A percentile compares a stretch with the other conserved stretches of the same genome.
phyloP scores from a whole-genome alignment of 1,140 invertebrate species.

The Saccostrea cuccullata region DNA sequence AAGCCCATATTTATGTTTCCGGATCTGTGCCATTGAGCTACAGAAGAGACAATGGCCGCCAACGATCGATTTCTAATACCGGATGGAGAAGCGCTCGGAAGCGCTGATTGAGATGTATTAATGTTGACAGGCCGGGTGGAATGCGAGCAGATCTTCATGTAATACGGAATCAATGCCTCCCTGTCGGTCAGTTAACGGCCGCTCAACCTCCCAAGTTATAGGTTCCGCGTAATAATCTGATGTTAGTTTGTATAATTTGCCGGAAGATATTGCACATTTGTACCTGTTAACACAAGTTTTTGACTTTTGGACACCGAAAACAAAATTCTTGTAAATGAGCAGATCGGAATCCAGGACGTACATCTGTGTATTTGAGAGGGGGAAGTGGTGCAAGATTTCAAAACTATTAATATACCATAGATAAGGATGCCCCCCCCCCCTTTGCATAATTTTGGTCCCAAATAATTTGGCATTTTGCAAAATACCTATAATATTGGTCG shows the following conservation, averaged over 20 bases:
- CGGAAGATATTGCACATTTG: not conserved
- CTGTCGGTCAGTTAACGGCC: slow-evolving; percentile 18
- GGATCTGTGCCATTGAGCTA: not conserved
- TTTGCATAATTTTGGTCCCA: too few relatives aligned
- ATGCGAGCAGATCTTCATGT: slow-evolving; percentile 4
- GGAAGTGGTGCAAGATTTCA: too few relatives aligned
- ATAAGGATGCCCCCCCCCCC: too few relatives aligned
- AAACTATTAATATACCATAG: too few relatives aligned
- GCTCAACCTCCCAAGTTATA: not conserved
- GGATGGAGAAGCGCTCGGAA: slow-evolving; percentile 26
- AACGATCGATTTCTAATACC: slow-evolving; percentile 17
- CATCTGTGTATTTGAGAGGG: too few relatives aligned
- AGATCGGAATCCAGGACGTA: too few relatives aligned
- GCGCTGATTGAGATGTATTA: not conserved
- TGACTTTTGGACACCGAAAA: too few relatives aligned
- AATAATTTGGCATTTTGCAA: too few relatives aligned
- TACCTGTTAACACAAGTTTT: too few relatives aligned
- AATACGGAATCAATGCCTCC: not conserved
- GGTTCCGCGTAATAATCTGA: not conserved
- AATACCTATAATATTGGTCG: too few relatives aligned
- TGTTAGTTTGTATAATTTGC: not conserved
- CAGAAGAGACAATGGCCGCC: not conserved
- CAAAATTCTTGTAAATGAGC: too few relatives aligned
- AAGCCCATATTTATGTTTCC: slow-evolving; percentile 26
- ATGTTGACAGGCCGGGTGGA: not conserved